Conservation (phyloP, 2,113 vertebrate species). For the Oxygymnocypris stewartii region DNA sequence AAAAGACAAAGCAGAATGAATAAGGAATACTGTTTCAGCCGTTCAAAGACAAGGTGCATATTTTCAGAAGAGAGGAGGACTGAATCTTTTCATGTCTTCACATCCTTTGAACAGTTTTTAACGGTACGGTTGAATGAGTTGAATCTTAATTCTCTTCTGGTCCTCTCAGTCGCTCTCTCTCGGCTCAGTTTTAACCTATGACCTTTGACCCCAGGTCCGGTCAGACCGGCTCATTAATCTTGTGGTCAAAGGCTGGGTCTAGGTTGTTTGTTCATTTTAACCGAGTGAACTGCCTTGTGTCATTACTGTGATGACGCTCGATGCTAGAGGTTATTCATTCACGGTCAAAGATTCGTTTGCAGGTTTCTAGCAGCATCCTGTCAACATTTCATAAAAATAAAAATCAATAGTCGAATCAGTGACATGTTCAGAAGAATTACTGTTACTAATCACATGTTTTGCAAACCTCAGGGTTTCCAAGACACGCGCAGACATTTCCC, state of each 20-base stretch:
- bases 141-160: neutral
- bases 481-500: too few relatives aligned
- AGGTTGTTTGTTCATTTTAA: neutral
- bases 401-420: constrained; percentile 31
- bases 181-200: neutral
- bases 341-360: neutral
- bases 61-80: neutral
- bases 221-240: constrained; percentile 7
- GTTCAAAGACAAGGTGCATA: neutral
- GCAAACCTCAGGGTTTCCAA: neutral
- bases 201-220: neutral
- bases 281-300: neutral
- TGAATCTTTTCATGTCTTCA: neutral
- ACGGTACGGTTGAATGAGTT: neutral
- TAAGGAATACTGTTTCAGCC: neutral
- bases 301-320: neutral
- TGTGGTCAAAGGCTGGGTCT: neutral
- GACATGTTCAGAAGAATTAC: neutral
- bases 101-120: constrained; percentile 13
- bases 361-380: constrained; percentile 2
- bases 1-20: constrained; percentile 35
- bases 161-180: neutral
- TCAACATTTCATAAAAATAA: constrained; percentile 13
- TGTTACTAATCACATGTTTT: constrained; percentile 6
- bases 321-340: neutral